phyloP scores from a whole-genome alignment of 2,888 invertebrate genomes.

The Phlogophora meticulosa region DNA sequence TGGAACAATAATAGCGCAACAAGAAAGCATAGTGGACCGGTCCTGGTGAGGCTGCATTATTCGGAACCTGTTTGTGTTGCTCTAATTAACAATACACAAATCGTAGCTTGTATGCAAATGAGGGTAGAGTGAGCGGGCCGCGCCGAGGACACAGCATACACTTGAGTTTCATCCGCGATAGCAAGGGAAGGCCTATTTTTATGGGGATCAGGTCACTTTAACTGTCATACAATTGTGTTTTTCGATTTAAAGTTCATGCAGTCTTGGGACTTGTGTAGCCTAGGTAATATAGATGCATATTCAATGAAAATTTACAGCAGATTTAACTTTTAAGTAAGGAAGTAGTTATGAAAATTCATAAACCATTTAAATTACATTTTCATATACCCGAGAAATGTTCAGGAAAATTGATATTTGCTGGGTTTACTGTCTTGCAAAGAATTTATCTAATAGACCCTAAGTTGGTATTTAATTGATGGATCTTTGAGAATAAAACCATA shows the following conservation, averaged over 20 bases:
- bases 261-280: conserved; percentile 45
- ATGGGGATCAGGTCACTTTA: conserved; percentile 70
- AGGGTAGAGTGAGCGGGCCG: conserved; percentile 74
- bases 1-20: conserved; percentile 88
- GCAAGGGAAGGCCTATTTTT: conserved; percentile 73
- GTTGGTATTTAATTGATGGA: too few relatives aligned
- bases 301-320: neutral
- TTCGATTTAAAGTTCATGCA: conserved; percentile 27
- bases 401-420: neutral
- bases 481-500: too few relatives aligned
- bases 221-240: conserved; percentile 62
- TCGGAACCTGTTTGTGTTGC: conserved; percentile 88
- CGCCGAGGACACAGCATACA: conserved; percentile 62
- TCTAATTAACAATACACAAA: conserved; percentile 91
- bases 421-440: neutral
- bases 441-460: too few relatives aligned
- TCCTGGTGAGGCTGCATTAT: conserved; percentile 77
- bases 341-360: too few relatives aligned
- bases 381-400: neutral
- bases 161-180: conserved; percentile 73
- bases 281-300: neutral
- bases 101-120: conserved; percentile 91
- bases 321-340: too few relatives aligned
- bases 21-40: conserved; percentile 82
- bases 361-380: too few relatives aligned